Percentiles rank a stretch among this genome's conserved stretches.
These are phyloP conservation scores for Oplegnathus fasciatus DNA, from an alignment of 2,113 vertebrate species.

Conservation along the genomic window DNA sequence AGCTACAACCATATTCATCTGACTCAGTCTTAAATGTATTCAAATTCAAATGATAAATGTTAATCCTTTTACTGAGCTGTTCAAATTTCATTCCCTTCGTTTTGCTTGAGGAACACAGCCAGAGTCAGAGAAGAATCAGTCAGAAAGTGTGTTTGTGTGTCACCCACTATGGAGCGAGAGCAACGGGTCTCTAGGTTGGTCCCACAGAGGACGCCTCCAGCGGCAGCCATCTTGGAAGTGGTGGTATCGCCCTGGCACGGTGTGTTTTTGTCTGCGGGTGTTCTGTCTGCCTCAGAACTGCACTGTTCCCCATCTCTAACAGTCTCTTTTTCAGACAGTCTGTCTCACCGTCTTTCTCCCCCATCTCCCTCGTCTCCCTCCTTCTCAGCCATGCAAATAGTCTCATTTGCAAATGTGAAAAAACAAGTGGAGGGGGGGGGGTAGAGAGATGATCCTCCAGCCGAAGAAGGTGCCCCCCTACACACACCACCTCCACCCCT, in stretches of 20 bases:
- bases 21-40: constrained; percentile 55
- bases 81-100: constrained; percentile 18
- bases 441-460: constrained; percentile 67
- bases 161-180: constrained; percentile 30
- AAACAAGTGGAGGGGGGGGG: constrained; percentile 32
- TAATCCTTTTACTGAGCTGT: constrained; percentile 38
- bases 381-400: constrained; percentile 62
- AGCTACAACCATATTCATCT: constrained; percentile 34
- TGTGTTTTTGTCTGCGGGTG: constrained; percentile 62
- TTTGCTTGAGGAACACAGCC: constrained; percentile 1
- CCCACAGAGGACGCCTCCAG: constrained; percentile 72
- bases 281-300: constrained; percentile 59
- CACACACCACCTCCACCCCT: constrained; percentile 62
- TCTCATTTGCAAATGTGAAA: constrained; percentile 69
- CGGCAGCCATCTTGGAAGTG: constrained; percentile 82
- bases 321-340: constrained; percentile 26
- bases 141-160: constrained; percentile 59
- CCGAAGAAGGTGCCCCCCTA: constrained; percentile 66
- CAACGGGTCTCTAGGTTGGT: constrained; percentile 65
- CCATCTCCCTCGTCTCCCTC: constrained; percentile 24
- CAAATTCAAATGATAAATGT: constrained; percentile 47
- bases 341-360: not conserved
- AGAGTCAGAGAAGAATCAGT: too few species aligned
- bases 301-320: constrained; percentile 24
- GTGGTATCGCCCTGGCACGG: constrained; percentile 69